A percentile compares a stretch with the other conserved stretches of the same genome.
Evolutionary conservation across 2,113 vertebrate genomes (phyloP).

Genomic region (Sakesphorus luctuosus): DNA sequence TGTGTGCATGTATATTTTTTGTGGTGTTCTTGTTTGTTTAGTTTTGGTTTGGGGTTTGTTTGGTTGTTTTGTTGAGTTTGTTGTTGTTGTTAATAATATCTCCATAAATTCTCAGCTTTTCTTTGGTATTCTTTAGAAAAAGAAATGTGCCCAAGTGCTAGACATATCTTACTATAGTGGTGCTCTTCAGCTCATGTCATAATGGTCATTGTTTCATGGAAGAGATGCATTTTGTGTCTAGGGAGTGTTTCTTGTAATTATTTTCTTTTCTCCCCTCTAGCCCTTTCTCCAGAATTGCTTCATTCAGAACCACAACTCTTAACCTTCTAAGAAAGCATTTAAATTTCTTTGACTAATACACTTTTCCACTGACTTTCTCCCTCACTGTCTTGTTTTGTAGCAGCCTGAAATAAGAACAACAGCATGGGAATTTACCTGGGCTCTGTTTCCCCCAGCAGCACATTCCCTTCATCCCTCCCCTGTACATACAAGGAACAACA

Average conservation of each 20-base stretch:
- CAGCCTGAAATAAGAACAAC: slow-evolving; percentile 38
- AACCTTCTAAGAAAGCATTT: slow-evolving; percentile 29
- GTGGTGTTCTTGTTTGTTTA: background rate
- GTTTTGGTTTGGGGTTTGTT: background rate
- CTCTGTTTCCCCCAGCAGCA: slow-evolving; percentile 1
- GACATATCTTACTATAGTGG: background rate
- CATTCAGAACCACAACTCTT: slow-evolving; percentile 30
- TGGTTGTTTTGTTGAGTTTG: background rate
- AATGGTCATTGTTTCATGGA: background rate
- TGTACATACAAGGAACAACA: background rate
- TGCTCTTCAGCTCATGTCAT: background rate
- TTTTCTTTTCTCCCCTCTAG: background rate
- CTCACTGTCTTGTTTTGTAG: slow-evolving; percentile 32
- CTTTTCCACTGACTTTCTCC: slow-evolving; percentile 37
- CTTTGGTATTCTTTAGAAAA: background rate
- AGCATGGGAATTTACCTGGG: background rate
- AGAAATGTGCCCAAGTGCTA: background rate
- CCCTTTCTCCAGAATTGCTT: background rate
- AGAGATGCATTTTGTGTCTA: background rate
- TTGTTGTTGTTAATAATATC: background rate
- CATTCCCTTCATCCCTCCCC: background rate
- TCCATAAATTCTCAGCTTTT: background rate
- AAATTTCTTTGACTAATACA: slow-evolving; percentile 2
- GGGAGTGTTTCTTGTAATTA: background rate
- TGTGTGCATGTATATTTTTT: background rate